Percentiles rank a stretch among this genome's conserved stretches.
These are phyloP conservation scores for Dryobates pubescens DNA, from an alignment of 2,797 vertebrate species.

Conservation along the genomic window DNA sequence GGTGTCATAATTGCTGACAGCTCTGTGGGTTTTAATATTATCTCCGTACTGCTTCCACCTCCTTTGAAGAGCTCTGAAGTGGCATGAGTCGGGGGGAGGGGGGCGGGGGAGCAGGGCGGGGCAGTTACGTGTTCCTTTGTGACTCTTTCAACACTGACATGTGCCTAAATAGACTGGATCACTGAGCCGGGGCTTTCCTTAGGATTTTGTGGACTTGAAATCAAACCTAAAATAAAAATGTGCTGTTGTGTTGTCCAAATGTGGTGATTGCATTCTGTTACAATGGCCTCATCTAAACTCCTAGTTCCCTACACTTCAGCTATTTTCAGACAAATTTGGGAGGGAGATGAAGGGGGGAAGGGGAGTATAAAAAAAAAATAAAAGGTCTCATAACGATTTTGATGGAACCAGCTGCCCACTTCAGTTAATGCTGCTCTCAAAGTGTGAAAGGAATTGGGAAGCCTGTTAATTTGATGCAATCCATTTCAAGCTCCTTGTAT, in stretches of 20 bases:
- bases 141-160: not conserved
- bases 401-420: constrained; percentile 61
- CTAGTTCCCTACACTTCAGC: not conserved
- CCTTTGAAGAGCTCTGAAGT: not conserved
- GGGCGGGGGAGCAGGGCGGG: too few species aligned
- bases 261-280: not conserved
- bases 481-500: constrained; percentile 4
- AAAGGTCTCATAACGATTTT: constrained; percentile 24
- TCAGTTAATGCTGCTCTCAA: constrained; percentile 40
- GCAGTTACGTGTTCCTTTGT: not conserved
- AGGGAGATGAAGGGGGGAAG: too few species aligned
- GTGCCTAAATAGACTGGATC: not conserved
- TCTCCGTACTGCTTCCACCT: not conserved
- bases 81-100: not conserved
- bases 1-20: not conserved
- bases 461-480: constrained; percentile 22
- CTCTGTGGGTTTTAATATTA: not conserved
- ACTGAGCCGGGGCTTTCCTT: not conserved
- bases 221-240: constrained; percentile 12
- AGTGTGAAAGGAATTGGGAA: constrained; percentile 1
- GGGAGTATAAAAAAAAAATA: not conserved
- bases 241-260: constrained; percentile 8
- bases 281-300: constrained; percentile 22
- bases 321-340: constrained; percentile 15
- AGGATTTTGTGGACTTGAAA: not conserved